These are phyloP conservation scores for Cardiocondyla obscurior DNA, from an alignment of 1,140 invertebrate genomes.

Conservation along the genomic window DNA sequence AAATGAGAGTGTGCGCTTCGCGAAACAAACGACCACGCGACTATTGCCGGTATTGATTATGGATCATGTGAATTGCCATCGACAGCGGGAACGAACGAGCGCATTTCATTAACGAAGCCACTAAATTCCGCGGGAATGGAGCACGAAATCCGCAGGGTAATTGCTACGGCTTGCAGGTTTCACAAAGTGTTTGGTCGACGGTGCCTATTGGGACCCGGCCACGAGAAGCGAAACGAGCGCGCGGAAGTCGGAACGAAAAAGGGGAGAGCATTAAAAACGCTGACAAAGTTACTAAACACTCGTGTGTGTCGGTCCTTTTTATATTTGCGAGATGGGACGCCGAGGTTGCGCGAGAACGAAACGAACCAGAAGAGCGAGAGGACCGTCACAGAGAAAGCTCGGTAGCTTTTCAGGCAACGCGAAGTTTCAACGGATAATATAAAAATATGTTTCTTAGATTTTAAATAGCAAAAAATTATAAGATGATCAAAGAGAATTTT, in stretches of 20 bases:
- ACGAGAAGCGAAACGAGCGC: constrained; percentile 18
- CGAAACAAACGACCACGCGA: background rate
- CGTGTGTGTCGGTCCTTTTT: constrained; percentile 71
- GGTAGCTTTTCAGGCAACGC: background rate
- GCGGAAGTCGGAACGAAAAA: constrained; percentile 38
- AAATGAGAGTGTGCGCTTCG: background rate
- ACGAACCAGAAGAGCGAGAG: constrained; percentile 26
- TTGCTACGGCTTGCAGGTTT: constrained; percentile 77
- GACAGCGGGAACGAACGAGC: constrained; percentile 62
- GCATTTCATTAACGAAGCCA: constrained; percentile 82
- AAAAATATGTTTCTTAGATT: background rate
- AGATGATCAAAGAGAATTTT: background rate
- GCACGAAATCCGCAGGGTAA: constrained; percentile 72
- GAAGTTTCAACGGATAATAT: background rate
- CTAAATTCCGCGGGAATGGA: constrained; percentile 75
- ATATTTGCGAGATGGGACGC: constrained; percentile 60
- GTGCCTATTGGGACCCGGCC: constrained; percentile 10
- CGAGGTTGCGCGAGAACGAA: constrained; percentile 20
- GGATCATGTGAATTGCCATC: background rate
- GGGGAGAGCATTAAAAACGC: constrained; percentile 77
- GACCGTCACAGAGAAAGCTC: constrained; percentile 38
- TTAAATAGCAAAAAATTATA: background rate
- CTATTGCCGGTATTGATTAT: background rate
- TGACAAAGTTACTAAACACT: constrained; percentile 81
- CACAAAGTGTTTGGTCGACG: constrained; percentile 63